Evolutionary conservation across 2,797 vertebrate genomes (phyloP).

Genomic region (Anas bahamensis): DNA sequence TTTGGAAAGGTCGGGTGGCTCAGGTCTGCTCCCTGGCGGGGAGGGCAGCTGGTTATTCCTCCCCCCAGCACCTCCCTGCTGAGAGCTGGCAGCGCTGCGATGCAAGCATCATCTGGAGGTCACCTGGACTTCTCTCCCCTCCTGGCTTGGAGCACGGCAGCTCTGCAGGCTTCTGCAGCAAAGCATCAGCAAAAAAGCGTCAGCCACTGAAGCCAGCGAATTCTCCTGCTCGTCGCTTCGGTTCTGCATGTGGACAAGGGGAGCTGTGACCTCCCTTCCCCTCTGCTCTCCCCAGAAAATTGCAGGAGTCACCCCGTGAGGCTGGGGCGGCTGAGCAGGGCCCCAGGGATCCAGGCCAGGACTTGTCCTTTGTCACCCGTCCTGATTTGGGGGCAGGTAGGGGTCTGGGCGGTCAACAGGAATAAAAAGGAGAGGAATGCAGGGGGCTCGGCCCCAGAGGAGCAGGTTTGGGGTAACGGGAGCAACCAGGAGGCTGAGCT

Average conservation of each 20-base stretch:
- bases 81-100: background rate
- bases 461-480: background rate
- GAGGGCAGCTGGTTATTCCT: background rate
- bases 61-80: background rate
- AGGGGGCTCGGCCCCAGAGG: accelerated
- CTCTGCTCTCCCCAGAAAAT: background rate
- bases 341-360: no score
- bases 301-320: background rate
- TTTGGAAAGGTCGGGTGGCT: background rate
- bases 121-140: background rate
- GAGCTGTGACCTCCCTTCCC: background rate
- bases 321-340: background rate
- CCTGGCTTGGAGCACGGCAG: background rate
- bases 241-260: background rate
- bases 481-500: background rate
- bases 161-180: background rate
- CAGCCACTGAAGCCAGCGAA: background rate
- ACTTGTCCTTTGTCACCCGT: no score
- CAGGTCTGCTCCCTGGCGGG: accelerated
- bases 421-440: slow-evolving; percentile 50
- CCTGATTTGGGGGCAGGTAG: background rate
- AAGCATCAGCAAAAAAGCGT: background rate
- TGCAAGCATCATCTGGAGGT: background rate
- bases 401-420: background rate
- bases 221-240: background rate